phyloP scores from a whole-genome alignment of 2,113 vertebrate species.

The Apaloderma vittatum region DNA sequence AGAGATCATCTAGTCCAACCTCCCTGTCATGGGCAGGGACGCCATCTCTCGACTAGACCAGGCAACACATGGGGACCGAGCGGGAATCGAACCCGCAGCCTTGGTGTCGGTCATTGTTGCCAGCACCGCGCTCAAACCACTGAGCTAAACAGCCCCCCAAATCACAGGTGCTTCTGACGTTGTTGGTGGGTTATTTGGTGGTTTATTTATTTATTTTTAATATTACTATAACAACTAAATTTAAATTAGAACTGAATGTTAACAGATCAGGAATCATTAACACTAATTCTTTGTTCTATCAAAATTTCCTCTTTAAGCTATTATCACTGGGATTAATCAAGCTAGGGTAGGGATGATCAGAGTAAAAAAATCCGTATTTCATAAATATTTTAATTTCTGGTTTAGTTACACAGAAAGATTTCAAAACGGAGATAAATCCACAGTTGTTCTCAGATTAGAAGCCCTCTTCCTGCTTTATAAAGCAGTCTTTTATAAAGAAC shows the following conservation, averaged over 20 bases:
- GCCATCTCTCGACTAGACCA: no score
- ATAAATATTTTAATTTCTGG: background rate
- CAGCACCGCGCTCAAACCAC: no score
- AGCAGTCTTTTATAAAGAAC: background rate
- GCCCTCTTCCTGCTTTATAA: background rate
- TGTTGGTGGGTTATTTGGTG: background rate
- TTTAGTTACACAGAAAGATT: background rate
- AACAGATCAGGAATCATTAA: background rate
- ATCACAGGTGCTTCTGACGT: background rate
- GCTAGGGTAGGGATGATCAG: background rate
- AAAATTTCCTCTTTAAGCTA: background rate
- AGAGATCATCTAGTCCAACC: no score
- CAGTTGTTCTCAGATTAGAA: background rate
- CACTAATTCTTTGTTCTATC: background rate
- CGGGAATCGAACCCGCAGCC: no score
- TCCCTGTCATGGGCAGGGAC: no score
- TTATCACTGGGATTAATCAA: conserved; percentile 2
- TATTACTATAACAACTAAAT: background rate
- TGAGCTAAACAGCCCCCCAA: no score
- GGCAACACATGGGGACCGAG: no score
- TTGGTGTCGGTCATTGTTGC: no score
- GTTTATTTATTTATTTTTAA: background rate
- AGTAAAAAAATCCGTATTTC: background rate
- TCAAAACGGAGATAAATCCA: background rate
- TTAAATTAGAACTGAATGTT: background rate